A percentile compares a stretch with the other conserved stretches of the same genome.
phyloP scores from a whole-genome alignment of 2,113 vertebrate species.

The Syrmaticus mikado region DNA sequence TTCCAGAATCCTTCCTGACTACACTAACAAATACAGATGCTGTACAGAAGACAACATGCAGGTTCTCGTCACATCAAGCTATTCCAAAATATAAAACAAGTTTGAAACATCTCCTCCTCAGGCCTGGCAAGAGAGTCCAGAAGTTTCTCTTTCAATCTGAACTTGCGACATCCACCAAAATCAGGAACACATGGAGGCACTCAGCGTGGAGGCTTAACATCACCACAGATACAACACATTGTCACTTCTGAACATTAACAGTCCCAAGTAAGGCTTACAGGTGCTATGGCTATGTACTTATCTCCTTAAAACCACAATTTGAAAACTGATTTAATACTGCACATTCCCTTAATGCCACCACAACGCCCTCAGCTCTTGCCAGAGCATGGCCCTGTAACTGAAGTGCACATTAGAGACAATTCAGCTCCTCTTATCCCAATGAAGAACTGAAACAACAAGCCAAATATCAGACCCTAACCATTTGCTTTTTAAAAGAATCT shows the following conservation, averaged over 20 bases:
- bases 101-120: background rate
- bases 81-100: background rate
- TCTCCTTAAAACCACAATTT: background rate
- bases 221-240: background rate
- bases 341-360: background rate
- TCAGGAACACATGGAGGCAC: accelerated
- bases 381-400: background rate
- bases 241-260: background rate
- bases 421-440: background rate
- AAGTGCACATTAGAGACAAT: background rate
- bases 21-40: background rate
- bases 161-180: background rate
- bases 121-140: background rate
- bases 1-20: background rate
- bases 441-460: background rate
- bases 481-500: background rate
- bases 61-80: background rate
- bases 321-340: background rate
- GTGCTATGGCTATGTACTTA: background rate
- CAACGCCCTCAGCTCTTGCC: background rate
- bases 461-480: background rate
- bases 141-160: background rate
- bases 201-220: accelerated
- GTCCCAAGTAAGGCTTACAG: background rate
- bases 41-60: background rate